Conservation (phyloP, 2,113 vertebrate genomes). For the Ciconia maguari region DNA sequence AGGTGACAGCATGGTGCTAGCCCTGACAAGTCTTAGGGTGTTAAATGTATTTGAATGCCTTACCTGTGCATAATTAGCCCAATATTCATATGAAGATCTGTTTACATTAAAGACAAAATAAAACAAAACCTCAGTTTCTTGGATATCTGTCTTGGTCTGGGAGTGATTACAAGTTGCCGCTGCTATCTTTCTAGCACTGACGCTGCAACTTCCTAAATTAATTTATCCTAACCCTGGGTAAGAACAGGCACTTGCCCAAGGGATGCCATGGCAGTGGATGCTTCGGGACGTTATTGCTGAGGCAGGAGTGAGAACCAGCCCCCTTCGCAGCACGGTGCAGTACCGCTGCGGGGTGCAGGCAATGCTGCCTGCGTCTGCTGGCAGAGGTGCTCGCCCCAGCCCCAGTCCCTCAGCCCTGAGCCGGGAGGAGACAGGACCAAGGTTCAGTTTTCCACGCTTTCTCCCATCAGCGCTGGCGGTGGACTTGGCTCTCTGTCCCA, state of each 20-base stretch:
- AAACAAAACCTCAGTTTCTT: neutral
- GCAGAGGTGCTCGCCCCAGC: neutral
- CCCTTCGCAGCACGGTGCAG: neutral
- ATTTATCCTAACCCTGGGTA: neutral
- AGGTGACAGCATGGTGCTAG: neutral
- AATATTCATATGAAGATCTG: neutral
- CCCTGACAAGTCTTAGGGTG: neutral
- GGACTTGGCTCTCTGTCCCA: neutral
- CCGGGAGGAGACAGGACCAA: neutral
- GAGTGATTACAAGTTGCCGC: neutral
- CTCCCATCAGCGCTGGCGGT: neutral
- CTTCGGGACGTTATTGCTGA: neutral
- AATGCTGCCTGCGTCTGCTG: neutral
- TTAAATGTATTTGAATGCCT: neutral
- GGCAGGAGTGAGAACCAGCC: neutral
- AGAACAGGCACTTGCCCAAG: neutral
- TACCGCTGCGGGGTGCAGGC: neutral
- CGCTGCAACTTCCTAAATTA: neutral
- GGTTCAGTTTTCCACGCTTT: neutral
- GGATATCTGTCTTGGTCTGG: neutral
- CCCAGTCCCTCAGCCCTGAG: neutral
- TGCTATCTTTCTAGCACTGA: neutral
- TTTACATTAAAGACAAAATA: neutral
- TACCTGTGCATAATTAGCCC: neutral
- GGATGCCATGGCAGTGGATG: neutral